Percentiles rank a stretch among this genome's conserved stretches.
Conservation (phyloP, 2,113 vertebrate species). For the Phoenicopterus ruber region DNA sequence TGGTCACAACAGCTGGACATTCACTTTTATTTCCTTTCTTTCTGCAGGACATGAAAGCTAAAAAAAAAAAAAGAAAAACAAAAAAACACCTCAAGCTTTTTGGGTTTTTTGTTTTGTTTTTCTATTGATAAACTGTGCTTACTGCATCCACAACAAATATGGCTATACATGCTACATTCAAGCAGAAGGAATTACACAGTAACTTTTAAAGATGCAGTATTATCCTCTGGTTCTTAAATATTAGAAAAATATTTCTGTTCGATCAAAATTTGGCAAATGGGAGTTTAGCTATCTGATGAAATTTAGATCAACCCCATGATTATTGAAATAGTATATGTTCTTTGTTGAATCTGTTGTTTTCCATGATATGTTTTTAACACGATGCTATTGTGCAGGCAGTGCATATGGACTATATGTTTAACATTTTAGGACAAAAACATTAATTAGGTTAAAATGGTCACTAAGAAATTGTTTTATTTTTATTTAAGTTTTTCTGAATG, state of each 20-base stretch:
- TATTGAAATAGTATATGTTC: neutral
- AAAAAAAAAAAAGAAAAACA: constrained; percentile 44
- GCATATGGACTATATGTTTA: neutral
- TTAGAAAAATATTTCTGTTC: neutral
- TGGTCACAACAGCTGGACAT: constrained; percentile 65
- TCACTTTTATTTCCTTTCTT: constrained; percentile 74
- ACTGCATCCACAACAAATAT: constrained; percentile 68
- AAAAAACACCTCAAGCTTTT: constrained; percentile 66
- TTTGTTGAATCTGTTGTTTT: constrained; percentile 28
- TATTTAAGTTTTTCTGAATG: constrained; percentile 5
- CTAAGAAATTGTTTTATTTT: constrained; percentile 19
- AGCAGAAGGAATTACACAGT: constrained; percentile 51
- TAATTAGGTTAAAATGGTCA: constrained; percentile 28
- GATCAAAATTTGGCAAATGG: neutral
- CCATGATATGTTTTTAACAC: constrained; percentile 10
- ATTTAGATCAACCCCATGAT: neutral
- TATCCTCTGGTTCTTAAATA: constrained; percentile 36
- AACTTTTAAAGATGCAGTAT: constrained; percentile 74
- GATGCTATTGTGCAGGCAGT: constrained; percentile 32
- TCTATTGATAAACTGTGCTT: constrained; percentile 61
- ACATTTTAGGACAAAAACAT: constrained; percentile 14
- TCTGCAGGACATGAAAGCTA: constrained; percentile 78
- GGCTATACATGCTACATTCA: constrained; percentile 61
- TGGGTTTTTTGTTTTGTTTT: constrained; percentile 46
- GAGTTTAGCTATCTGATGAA: neutral